Conservation (phyloP, 1,140 invertebrate species). For the Pachypsylla venusta region DNA sequence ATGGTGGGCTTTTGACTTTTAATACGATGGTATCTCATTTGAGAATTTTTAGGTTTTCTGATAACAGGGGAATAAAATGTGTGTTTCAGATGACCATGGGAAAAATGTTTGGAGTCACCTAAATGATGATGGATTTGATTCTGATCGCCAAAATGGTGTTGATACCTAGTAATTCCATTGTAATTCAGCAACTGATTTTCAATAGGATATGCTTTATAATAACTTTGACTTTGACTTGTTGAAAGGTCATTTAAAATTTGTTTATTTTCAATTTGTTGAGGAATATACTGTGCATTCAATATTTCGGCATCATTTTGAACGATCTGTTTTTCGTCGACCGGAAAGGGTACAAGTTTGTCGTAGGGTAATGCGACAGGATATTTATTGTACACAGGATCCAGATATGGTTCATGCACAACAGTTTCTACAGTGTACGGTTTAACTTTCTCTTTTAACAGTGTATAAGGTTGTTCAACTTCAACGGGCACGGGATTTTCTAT, state of each 20-base stretch:
- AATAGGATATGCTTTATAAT: too few species aligned
- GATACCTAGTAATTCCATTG: too few species aligned
- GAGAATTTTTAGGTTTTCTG: not conserved
- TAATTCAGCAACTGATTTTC: too few species aligned
- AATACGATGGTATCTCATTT: not conserved
- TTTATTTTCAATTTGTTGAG: not conserved
- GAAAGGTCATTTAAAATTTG: not conserved
- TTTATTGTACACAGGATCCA: not conserved
- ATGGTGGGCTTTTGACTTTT: not conserved
- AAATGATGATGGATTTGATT: too few species aligned
- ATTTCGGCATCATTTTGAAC: too few species aligned
- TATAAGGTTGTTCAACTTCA: constrained; percentile 5
- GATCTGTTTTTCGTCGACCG: not conserved
- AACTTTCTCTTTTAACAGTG: not conserved
- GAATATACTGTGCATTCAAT: too few species aligned
- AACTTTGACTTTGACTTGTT: not conserved
- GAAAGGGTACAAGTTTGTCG: not conserved
- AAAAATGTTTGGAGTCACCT: too few species aligned
- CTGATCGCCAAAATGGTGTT: too few species aligned
- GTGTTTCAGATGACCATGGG: too few species aligned
- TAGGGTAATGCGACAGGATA: not conserved
- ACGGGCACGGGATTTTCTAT: constrained; percentile 3
- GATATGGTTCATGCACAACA: not conserved
- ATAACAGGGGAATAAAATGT: too few species aligned
- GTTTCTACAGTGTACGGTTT: not conserved